Base-by-base conservation (phyloP, 2,888 invertebrate species). In the Toxonevra muliebris region DNA sequence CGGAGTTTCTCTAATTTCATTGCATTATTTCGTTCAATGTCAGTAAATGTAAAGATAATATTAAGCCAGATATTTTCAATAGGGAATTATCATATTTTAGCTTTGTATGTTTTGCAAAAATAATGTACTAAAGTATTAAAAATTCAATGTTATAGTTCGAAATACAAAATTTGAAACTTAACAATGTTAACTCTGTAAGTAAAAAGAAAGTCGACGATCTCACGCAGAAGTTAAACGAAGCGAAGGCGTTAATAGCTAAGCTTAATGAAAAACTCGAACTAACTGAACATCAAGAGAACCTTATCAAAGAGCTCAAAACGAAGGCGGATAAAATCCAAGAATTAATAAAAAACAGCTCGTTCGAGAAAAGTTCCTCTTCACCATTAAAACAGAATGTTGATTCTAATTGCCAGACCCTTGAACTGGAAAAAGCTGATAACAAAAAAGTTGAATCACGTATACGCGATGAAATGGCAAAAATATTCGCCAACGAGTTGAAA, bases 391-490 rank as follows among this genome's bases (percentile, higher is more conserved):
- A 4, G 30, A 30, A 30, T 30, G 2, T 7, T 30, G 42, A 58
- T 19, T 11, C 9, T 17, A 57, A 17, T 10, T 19, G 48, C 17
- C 55, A 8, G 7, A 5, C 48, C 7, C 40, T 40, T 11, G 69
- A 72, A 45, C 40, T 72, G 11, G 71, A 72, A 19, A 50, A 52
- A 30, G 17, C 12, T 48, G 43, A 57, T 41, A 64, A 45, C 17
- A 59, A 50, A 8, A 74, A 76, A 60, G 74, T 80, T 2, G 85
- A 85, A 71, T 75, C 80, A 45, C 88, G 88, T 1, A 88, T 91
- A 65, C 86, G 90, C 1, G 89, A 91, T 71, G 91, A 91, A 79
- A 89, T 90, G 86, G 90, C 90, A 0, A 89, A 89, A 74, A 88
- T 90, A 68, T 90, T 89, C 73, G 89, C 89, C 0, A 76, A 87